Percentiles rank a stretch among this genome's conserved stretches.
Conservation (phyloP, 2,113 vertebrate genomes). For the Atherinomorus stipes region DNA sequence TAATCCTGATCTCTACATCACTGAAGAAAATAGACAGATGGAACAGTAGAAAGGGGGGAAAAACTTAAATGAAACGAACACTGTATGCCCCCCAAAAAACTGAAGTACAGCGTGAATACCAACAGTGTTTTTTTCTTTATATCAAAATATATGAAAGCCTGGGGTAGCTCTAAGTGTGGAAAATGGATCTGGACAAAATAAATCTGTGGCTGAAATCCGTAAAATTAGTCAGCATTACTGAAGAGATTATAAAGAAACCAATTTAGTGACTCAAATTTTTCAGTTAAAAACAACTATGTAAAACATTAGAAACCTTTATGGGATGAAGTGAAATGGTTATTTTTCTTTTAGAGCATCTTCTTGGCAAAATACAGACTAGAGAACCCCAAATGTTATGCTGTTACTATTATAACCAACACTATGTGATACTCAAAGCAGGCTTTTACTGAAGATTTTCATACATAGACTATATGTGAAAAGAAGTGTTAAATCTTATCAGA, state of each 20-base stretch:
- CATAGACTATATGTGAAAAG: no score
- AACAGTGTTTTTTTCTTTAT: conserved; percentile 25
- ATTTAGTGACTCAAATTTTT: conserved; percentile 2
- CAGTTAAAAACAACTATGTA: not conserved
- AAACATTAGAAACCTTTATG: no score
- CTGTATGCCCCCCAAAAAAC: conserved; percentile 13
- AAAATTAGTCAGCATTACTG: conserved; percentile 4
- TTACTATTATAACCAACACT: not conserved
- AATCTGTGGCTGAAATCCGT: conserved; percentile 16
- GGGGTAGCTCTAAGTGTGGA: conserved; percentile 4
- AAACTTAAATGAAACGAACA: not conserved
- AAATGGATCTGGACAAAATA: conserved; percentile 11
- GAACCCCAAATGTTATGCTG: not conserved
- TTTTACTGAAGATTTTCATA: conserved; percentile 13
- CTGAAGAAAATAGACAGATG: not conserved
- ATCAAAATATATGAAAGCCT: conserved; percentile 13
- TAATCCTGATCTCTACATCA: not conserved
- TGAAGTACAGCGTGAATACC: conserved; percentile 16
- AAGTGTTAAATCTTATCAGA: no score
- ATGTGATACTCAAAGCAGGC: not conserved
- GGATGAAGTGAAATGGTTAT: not conserved
- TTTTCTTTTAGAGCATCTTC: conserved; percentile 1
- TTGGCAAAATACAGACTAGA: not conserved
- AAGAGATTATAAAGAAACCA: conserved; percentile 5
- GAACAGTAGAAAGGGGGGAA: not conserved